Evolutionary conservation across 2,113 vertebrate genomes (phyloP).

Genomic region (Pholis gunnellus): DNA sequence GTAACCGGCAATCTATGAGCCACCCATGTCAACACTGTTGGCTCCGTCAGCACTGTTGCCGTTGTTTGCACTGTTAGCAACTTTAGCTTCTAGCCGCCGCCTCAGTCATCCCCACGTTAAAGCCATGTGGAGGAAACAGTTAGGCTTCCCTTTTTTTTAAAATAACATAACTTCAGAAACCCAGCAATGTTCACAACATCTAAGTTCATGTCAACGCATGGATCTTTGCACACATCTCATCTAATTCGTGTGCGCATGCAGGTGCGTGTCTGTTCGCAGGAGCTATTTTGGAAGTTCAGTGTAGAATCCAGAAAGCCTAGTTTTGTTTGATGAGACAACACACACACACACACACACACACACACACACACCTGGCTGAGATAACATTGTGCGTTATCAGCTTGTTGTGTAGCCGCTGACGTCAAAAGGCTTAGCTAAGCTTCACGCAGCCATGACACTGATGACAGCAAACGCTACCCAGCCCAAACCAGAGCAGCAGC

Average conservation of each 20-base stretch:
- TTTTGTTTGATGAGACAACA: conserved; percentile 68
- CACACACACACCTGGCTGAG: conserved; percentile 67
- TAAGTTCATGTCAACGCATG: not conserved
- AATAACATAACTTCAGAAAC: not conserved
- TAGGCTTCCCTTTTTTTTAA: not conserved
- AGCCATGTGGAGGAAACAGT: not conserved
- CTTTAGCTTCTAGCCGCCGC: too few relatives aligned
- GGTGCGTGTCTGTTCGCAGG: not conserved
- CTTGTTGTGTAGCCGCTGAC: conserved; percentile 60
- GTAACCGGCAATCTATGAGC: not conserved
- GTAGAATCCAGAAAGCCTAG: conserved; percentile 64
- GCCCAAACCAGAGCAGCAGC: conserved; percentile 41
- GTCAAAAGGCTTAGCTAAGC: conserved; percentile 70
- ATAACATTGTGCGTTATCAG: conserved; percentile 72
- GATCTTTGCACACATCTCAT: not conserved
- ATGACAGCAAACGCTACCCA: conserved; percentile 60
- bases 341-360: conserved; percentile 38
- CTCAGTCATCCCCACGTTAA: not conserved
- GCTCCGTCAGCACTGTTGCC: not conserved
- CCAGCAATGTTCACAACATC: not conserved
- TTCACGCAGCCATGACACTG: conserved; percentile 57
- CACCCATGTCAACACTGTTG: not conserved
- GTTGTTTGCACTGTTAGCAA: not conserved
- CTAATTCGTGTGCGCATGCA: not conserved
- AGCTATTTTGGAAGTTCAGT: conserved; percentile 73